Evolutionary conservation across 2,113 vertebrate species (phyloP).

Genomic region (Hydrochoerus hydrochaeris): DNA sequence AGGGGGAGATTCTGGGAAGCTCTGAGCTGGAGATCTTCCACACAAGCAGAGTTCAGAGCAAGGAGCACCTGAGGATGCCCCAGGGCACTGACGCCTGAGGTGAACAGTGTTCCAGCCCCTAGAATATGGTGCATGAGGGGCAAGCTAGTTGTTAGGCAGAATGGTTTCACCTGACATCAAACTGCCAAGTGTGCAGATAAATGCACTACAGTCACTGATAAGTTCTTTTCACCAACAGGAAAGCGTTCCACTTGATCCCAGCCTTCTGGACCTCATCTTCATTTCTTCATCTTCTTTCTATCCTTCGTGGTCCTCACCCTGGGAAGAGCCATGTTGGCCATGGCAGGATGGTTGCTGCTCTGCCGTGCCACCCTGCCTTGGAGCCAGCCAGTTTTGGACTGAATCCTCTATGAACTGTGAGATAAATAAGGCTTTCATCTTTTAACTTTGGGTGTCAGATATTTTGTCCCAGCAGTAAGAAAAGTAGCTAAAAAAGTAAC

Average conservation of each 20-base stretch:
- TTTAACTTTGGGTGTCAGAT: background rate
- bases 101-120: background rate
- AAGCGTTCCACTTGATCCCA: background rate
- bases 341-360: background rate
- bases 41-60: background rate
- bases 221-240: background rate
- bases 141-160: background rate
- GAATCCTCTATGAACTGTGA: background rate
- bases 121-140: background rate
- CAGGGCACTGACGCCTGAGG: background rate
- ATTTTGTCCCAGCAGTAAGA: background rate
- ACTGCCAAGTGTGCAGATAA: background rate
- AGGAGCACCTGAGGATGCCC: too few relatives aligned
- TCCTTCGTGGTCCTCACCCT: background rate
- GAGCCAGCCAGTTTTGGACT: background rate
- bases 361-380: background rate
- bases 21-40: background rate
- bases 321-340: background rate
- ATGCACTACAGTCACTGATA: background rate
- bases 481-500: background rate
- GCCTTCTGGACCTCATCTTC: background rate
- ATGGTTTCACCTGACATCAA: background rate
- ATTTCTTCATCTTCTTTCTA: background rate
- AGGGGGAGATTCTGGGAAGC: too few relatives aligned
- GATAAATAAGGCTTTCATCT: background rate